Evolutionary conservation across 1,140 invertebrate species (phyloP), one percentile per base, ranked within the genome.

Genomic region (Manduca sexta): DNA sequence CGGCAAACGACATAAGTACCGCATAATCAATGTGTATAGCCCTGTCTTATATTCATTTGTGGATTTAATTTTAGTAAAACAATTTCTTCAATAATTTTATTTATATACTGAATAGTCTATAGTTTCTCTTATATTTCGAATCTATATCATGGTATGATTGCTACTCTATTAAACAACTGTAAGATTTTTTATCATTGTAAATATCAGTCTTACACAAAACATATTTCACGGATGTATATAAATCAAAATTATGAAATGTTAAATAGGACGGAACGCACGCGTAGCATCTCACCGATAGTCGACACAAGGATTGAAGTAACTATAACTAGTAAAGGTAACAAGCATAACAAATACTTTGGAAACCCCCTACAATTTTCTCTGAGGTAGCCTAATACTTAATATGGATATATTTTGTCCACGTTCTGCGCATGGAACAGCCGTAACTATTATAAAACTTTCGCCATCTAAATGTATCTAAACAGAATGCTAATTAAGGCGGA

Each of bases 381-480:
- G n/a, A n/a, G n/a, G n/a, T 26, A 5, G 17, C 10, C 17, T 40
- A 18, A 10, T 17, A 11, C 33, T n/a, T 40, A 18, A 18, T 40
- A 40, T 40, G 3, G 11, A 40, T 43, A 14, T 43, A 43, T 43
- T 43, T 43, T 14, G 15, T 12, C 29, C 41, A 43, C 41, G 41
- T 43, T 3, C 26, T 14, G 17, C 12, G 26, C 12, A 43, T 43
- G 13, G 26, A 30, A 7, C 14, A 15, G 41, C 26, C 15, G 26
- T 43, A 31, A 43, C 21, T 42, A 42, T 43, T 43, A 29, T 43
- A 43, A 42, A 43, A 43, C 41, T 43, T 43, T 43, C 41, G 21
- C 41, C 13, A 35, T 35, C 34, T 35, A 35, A 13, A 7, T 6
- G 34, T 35, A 35, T 10, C n/a, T n/a, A 12, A 35, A 35, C 14